Evolutionary conservation across 2,113 vertebrate genomes (phyloP).

Genomic region (Mirounga angustirostris): DNA sequence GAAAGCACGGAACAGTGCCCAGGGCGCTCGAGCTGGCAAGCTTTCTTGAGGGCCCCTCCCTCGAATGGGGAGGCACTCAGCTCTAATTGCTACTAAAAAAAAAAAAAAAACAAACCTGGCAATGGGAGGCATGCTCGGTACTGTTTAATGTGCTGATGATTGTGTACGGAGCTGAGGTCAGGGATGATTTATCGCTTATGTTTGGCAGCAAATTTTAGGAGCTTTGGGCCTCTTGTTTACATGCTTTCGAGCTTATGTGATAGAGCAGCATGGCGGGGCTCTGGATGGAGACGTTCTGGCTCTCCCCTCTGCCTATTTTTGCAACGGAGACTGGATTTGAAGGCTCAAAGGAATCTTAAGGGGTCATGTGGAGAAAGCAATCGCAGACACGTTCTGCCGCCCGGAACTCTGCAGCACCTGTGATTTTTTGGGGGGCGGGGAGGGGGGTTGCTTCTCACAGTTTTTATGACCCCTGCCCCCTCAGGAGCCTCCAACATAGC

Average conservation of each 20-base stretch:
- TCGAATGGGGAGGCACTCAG: rapidly evolving
- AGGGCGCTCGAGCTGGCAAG: rapidly evolving
- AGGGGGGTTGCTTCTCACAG: background rate
- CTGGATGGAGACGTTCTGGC: background rate
- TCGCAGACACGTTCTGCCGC: rapidly evolving
- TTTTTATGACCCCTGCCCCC: background rate
- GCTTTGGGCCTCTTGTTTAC: background rate
- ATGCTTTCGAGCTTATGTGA: background rate
- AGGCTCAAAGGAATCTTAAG: background rate
- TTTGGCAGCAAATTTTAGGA: background rate
- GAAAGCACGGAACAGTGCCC: rapidly evolving
- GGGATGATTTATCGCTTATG: background rate
- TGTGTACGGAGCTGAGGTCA: background rate
- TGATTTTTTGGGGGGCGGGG: rapidly evolving
- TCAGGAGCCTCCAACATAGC: rapidly evolving
- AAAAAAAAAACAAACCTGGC: too few relatives aligned
- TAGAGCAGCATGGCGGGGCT: rapidly evolving
- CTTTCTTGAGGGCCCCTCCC: background rate
- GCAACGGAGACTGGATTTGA: rapidly evolving
- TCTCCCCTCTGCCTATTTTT: background rate
- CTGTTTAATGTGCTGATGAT: background rate
- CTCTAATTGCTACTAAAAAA: background rate
- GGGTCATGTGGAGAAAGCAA: background rate
- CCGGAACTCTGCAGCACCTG: background rate
- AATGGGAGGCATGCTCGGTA: rapidly evolving